Evolutionary conservation across 2,113 vertebrate genomes (phyloP).

Genomic region (Hiodon tergisus): DNA sequence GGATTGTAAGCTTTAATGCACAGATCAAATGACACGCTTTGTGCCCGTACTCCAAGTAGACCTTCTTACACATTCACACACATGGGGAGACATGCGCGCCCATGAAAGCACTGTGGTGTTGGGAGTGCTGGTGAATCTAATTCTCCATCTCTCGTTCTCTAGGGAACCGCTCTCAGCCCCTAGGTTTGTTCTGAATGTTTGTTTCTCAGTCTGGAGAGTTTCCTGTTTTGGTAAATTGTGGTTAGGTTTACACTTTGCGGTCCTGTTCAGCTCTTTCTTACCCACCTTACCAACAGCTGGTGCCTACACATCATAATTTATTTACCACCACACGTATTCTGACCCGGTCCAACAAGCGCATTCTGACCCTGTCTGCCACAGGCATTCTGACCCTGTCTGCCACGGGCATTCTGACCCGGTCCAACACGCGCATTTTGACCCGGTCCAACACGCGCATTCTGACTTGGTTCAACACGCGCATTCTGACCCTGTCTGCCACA

Average conservation of each 20-base stretch:
- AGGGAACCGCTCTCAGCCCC: conserved; percentile 34
- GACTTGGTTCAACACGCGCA: too few relatives aligned
- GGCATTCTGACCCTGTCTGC: too few relatives aligned
- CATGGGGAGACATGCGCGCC: neutral
- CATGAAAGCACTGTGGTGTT: neutral
- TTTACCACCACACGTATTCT: too few relatives aligned
- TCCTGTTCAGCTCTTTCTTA: neutral
- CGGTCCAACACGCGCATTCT: too few relatives aligned
- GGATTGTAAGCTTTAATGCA: neutral
- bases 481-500: too few relatives aligned
- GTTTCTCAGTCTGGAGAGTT: conserved; percentile 10
- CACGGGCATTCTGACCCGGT: too few relatives aligned
- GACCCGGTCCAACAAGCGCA: too few relatives aligned
- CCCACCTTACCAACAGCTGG: neutral
- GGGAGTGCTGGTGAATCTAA: conserved; percentile 7
- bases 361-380: too few relatives aligned
- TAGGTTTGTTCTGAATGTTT: conserved; percentile 36
- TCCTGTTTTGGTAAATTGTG: neutral
- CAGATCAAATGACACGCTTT: neutral
- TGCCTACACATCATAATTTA: neutral
- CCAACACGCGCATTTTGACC: too few relatives aligned
- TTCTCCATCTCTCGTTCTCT: conserved; percentile 5
- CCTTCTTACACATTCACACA: neutral
- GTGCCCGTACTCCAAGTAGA: neutral
- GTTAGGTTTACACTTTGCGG: neutral